Percentiles rank a stretch among this genome's conserved stretches.
phyloP scores from a whole-genome alignment of 1,140 invertebrate species.

The Caenorhabditis briggsae region DNA sequence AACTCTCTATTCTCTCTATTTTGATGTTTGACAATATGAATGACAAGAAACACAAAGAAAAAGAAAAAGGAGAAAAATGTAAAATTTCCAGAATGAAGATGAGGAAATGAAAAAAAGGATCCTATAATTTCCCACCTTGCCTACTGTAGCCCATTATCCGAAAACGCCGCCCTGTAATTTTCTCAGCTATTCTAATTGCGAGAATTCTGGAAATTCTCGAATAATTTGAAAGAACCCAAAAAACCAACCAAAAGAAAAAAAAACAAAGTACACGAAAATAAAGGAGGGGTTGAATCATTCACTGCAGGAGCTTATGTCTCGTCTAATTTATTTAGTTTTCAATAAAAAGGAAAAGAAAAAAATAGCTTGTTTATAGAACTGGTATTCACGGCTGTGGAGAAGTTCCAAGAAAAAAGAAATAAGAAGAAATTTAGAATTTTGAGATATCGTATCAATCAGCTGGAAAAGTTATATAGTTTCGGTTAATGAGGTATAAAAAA shows the following conservation, averaged over 20 bases:
- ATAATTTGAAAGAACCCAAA: not conserved
- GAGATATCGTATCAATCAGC: too few species aligned
- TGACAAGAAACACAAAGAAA: not conserved
- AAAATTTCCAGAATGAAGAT: not conserved
- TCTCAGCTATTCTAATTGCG: too few species aligned
- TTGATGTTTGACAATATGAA: slow-evolving; percentile 42
- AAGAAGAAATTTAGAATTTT: not conserved
- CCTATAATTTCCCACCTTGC: not conserved
- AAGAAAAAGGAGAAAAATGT: not conserved
- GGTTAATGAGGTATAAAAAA: too few species aligned
- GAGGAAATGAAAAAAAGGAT: not conserved
- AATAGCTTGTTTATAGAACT: not conserved
- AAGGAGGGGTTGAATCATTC: not conserved
- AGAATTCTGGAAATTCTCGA: not conserved
- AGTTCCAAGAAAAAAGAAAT: too few species aligned
- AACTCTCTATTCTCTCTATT: slow-evolving; percentile 7
- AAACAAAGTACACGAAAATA: not conserved
- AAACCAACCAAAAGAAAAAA: not conserved
- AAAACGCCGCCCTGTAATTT: not conserved
- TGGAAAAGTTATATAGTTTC: too few species aligned
- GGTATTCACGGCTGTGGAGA: too few species aligned
- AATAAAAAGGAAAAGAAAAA: slow-evolving; percentile 3
- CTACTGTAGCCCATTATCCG: not conserved
- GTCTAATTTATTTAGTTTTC: slow-evolving; percentile 23
- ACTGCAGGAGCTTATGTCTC: slow-evolving; percentile 7